Percentiles rank a stretch among this genome's conserved stretches.
phyloP scores from a whole-genome alignment of 2,888 invertebrate genomes.

The Sinotaia quadrata region DNA sequence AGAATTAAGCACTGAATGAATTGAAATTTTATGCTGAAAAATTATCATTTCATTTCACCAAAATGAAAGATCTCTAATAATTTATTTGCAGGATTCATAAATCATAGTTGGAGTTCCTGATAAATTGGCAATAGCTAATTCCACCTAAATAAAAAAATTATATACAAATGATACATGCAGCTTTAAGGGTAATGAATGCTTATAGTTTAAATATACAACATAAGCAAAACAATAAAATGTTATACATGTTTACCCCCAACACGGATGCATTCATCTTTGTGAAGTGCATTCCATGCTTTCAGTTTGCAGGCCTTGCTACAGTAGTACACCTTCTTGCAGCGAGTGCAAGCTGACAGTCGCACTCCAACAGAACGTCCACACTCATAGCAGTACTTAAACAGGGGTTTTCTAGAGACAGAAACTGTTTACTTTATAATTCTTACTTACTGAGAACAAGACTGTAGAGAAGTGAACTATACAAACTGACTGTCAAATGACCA shows the following conservation, averaged over 20 bases:
- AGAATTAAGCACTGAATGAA: too few species aligned
- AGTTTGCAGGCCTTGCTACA: slow-evolving; percentile 72
- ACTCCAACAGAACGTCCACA: slow-evolving; percentile 72
- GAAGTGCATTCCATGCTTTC: slow-evolving; percentile 70
- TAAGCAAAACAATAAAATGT: neutral
- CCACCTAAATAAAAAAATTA: neutral
- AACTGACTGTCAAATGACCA: too few species aligned
- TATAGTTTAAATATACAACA: neutral
- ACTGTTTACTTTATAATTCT: too few species aligned
- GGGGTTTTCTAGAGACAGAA: slow-evolving; percentile 70
- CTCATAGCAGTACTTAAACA: slow-evolving; percentile 72
- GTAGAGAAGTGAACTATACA: too few species aligned
- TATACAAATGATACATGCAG: neutral
- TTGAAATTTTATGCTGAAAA: too few species aligned
- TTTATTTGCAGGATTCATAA: too few species aligned
- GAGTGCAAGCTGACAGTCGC: slow-evolving; percentile 68
- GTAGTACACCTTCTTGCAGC: slow-evolving; percentile 72
- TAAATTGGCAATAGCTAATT: neutral
- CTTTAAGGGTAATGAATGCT: neutral
- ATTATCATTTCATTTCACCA: too few species aligned
- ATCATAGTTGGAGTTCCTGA: neutral
- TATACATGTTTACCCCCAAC: slow-evolving; percentile 60
- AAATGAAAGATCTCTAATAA: too few species aligned
- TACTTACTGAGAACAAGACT: too few species aligned
- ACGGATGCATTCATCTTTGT: slow-evolving; percentile 70